Conservation (phyloP, 2,888 invertebrate genomes). For the Dorcus parallelipipedus region DNA sequence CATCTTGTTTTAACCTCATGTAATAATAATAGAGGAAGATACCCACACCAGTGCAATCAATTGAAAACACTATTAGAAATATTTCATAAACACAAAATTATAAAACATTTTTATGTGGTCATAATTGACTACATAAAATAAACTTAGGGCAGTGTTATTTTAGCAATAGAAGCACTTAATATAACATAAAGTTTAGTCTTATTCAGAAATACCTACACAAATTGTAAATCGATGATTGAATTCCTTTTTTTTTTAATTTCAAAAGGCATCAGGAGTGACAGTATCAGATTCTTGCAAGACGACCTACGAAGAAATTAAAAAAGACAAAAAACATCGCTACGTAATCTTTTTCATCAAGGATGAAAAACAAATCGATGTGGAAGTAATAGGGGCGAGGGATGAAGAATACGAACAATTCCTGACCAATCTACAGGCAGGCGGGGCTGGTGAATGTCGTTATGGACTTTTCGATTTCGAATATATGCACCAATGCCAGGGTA, state of each 20-base stretch:
- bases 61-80: too few relatives aligned
- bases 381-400: slow-evolving; percentile 85
- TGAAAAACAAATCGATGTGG: slow-evolving; percentile 94
- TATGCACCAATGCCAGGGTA: slow-evolving; percentile 95
- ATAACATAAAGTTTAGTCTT: neutral
- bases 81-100: too few relatives aligned
- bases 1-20: too few relatives aligned
- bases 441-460: slow-evolving; percentile 95
- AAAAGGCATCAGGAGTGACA: slow-evolving; percentile 93
- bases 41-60: too few relatives aligned
- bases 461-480: slow-evolving; percentile 98
- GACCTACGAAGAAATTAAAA: slow-evolving; percentile 95
- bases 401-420: slow-evolving; percentile 93
- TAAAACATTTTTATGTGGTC: too few relatives aligned
- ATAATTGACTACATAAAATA: too few relatives aligned
- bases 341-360: slow-evolving; percentile 95
- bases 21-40: too few relatives aligned
- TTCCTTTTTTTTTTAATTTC: slow-evolving; percentile 25
- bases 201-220: neutral
- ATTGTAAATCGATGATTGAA: neutral
- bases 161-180: neutral
- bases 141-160: too few relatives aligned
- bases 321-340: slow-evolving; percentile 96
- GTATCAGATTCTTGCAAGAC: slow-evolving; percentile 94
- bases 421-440: slow-evolving; percentile 86